phyloP scores from a whole-genome alignment of 2,797 vertebrate species.

The Ceyx erithaca region DNA sequence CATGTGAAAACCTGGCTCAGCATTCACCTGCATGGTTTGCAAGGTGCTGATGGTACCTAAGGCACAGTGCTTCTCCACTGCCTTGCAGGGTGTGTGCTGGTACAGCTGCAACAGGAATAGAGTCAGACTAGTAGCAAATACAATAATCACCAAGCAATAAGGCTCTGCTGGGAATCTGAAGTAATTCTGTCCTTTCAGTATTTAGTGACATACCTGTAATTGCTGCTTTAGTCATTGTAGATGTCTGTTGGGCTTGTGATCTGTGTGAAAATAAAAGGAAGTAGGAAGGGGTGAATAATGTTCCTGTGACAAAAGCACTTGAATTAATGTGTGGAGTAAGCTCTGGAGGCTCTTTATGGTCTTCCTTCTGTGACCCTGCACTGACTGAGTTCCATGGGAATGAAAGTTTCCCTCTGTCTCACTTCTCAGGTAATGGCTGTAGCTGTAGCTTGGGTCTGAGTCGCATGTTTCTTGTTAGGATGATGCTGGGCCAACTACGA shows the following conservation, averaged over 20 bases:
- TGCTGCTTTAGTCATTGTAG: background rate
- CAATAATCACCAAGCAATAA: background rate
- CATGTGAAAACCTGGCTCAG: background rate
- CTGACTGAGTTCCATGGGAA: background rate
- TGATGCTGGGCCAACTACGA: background rate
- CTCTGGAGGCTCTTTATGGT: background rate
- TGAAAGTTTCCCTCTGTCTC: background rate
- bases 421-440: background rate
- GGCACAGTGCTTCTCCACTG: background rate
- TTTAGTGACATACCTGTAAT: accelerated
- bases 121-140: background rate
- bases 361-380: background rate
- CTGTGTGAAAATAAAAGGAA: background rate
- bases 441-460: background rate
- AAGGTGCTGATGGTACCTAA: background rate
- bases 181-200: background rate
- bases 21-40: background rate
- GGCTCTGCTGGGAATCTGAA: accelerated
- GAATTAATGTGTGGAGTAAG: background rate
- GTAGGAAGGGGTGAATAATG: background rate
- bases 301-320: background rate
- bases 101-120: background rate
- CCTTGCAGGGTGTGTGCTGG: background rate
- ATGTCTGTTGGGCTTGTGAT: background rate
- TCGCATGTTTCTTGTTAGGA: background rate